Conservation (phyloP, 2,113 vertebrate species). For the Menura novaehollandiae region DNA sequence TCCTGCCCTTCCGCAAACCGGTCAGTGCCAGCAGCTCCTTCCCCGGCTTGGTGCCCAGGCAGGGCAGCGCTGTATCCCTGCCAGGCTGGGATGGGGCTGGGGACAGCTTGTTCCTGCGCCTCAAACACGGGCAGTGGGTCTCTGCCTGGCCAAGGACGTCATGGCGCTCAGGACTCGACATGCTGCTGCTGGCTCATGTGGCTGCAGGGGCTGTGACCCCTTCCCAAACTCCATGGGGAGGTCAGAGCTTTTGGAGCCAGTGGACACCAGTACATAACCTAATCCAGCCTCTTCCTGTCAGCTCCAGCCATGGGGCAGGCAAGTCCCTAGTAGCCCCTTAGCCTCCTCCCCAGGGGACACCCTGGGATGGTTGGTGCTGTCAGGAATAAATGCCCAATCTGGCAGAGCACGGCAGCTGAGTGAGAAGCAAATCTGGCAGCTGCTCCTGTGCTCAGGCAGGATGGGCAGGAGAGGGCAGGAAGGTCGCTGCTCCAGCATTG, state of each 20-base stretch:
- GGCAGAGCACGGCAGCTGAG: background rate
- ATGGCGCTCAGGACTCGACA: rapidly evolving
- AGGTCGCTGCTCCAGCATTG: background rate
- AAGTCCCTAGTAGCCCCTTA: background rate
- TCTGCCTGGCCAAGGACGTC: background rate
- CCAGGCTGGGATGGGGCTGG: rapidly evolving
- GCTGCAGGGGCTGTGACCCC: background rate
- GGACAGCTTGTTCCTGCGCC: background rate
- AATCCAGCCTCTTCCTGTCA: background rate
- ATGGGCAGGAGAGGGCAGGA: background rate
- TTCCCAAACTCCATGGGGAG: rapidly evolving
- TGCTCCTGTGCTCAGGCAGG: background rate
- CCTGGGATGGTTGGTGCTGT: background rate
- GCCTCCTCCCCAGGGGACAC: background rate
- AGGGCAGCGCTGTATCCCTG: background rate
- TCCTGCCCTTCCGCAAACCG: constrained; percentile 92
- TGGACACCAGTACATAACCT: rapidly evolving
- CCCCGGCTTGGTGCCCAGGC: background rate
- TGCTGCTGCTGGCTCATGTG: rapidly evolving
- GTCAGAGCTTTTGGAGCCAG: too few relatives aligned
- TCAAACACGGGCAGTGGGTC: background rate
- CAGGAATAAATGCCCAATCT: rapidly evolving
- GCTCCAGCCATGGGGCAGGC: background rate
- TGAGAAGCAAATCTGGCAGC: background rate
- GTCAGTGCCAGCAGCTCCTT: constrained; percentile 62